Evolutionary conservation across 2,113 vertebrate genomes (phyloP).

Genomic region (Asarcornis scutulata): DNA sequence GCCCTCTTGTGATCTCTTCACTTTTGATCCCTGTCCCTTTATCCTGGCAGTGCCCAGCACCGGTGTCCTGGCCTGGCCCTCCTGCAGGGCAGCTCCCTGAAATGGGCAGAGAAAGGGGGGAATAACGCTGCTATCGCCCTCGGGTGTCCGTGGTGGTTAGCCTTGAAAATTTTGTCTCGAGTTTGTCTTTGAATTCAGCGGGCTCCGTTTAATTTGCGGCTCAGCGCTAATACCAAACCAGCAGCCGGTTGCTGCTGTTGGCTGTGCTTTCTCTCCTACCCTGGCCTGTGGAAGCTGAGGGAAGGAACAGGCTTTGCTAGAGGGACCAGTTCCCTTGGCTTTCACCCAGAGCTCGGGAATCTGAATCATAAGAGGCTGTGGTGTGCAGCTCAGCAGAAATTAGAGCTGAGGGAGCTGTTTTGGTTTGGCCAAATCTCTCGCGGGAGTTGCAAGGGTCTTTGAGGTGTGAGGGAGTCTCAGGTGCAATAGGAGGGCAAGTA

Average conservation of each 20-base stretch:
- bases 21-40: not conserved
- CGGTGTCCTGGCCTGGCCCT: not conserved
- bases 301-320: slow-evolving; percentile 56
- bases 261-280: not conserved
- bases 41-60: not conserved
- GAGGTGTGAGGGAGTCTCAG: not conserved
- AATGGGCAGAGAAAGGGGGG: not conserved
- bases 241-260: fast-evolving
- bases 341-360: not conserved
- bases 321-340: slow-evolving; percentile 34
- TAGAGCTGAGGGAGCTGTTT: not conserved
- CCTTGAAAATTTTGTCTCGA: not conserved
- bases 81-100: not conserved
- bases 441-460: not conserved
- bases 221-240: not conserved
- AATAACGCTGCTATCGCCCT: not conserved
- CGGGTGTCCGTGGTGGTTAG: not conserved
- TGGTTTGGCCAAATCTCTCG: not conserved
- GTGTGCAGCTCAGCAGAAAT: slow-evolving; percentile 8
- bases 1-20: slow-evolving; percentile 5
- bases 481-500: fast-evolving
- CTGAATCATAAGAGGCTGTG: slow-evolving; percentile 1
- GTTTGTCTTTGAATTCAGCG: not conserved
- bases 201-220: not conserved
- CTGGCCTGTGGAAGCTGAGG: not conserved